A percentile compares a stretch with the other conserved stretches of the same genome.
Evolutionary conservation across 2,888 invertebrate species (phyloP).

Genomic region (Coenonympha arcania): DNA sequence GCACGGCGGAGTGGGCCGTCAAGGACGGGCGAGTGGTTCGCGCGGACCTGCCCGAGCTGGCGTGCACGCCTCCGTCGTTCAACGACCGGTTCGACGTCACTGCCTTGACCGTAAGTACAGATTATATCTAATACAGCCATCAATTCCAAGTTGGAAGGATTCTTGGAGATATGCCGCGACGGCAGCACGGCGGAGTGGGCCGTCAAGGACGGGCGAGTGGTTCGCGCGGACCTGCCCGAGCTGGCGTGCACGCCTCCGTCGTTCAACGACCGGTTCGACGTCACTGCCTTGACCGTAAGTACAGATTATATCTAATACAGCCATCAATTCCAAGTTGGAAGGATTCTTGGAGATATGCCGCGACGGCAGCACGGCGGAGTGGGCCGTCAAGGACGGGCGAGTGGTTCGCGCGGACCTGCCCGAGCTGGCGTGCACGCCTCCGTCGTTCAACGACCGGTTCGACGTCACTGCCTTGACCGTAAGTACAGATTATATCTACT

Average conservation of each 20-base stretch:
- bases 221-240: slow-evolving; percentile 71
- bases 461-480: slow-evolving; percentile 49
- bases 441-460: slow-evolving; percentile 52
- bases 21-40: slow-evolving; percentile 68
- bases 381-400: slow-evolving; percentile 72
- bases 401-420: slow-evolving; percentile 71
- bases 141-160: slow-evolving; percentile 47
- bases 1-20: slow-evolving; percentile 76
- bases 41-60: slow-evolving; percentile 73
- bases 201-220: slow-evolving; percentile 67
- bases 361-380: slow-evolving; percentile 76
- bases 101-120: slow-evolving; percentile 50
- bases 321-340: slow-evolving; percentile 37
- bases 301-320: too few species aligned
- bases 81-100: slow-evolving; percentile 36
- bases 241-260: slow-evolving; percentile 78
- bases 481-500: too few species aligned
- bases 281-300: slow-evolving; percentile 48
- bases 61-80: slow-evolving; percentile 77
- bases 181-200: slow-evolving; percentile 77
- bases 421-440: slow-evolving; percentile 77
- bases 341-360: slow-evolving; percentile 75
- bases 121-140: too few species aligned
- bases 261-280: slow-evolving; percentile 41
- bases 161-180: slow-evolving; percentile 75